These are phyloP conservation scores for Gambusia holbrooki DNA, from an alignment of 2,113 vertebrate genomes.

Conservation along the genomic window DNA sequence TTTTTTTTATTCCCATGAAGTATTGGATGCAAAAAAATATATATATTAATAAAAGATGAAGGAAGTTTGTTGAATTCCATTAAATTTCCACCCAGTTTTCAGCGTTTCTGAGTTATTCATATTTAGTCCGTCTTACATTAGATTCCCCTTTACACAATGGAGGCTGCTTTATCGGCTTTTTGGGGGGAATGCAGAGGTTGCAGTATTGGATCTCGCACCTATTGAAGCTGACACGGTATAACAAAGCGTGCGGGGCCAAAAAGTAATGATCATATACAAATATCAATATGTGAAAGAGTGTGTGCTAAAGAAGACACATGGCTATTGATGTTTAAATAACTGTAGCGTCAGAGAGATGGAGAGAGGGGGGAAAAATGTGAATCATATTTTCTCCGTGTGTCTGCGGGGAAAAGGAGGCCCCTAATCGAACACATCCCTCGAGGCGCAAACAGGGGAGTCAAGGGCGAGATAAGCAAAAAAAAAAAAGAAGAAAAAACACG, in stretches of 20 bases:
- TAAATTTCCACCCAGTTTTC: not conserved
- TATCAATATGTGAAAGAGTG: constrained; percentile 83
- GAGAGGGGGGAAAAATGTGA: constrained; percentile 55
- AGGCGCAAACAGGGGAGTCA: constrained; percentile 68
- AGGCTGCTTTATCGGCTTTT: constrained; percentile 61
- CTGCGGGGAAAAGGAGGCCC: constrained; percentile 29
- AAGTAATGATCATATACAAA: constrained; percentile 85
- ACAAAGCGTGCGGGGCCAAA: constrained; percentile 74
- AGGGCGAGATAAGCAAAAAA: constrained; percentile 68
- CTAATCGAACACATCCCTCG: constrained; percentile 73
- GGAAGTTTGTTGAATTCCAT: not conserved
- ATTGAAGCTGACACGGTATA: constrained; percentile 76
- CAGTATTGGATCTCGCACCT: constrained; percentile 81
- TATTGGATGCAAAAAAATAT: constrained; percentile 11
- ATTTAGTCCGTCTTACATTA: constrained; percentile 20
- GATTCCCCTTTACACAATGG: constrained; percentile 50
- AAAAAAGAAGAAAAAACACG: constrained; percentile 18
- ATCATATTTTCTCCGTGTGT: constrained; percentile 71
- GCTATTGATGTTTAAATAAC: constrained; percentile 86
- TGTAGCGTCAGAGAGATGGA: constrained; percentile 76
- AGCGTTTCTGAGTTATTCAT: constrained; percentile 1
- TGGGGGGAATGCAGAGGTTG: constrained; percentile 73
- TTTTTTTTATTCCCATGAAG: constrained; percentile 8
- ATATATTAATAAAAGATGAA: constrained; percentile 26
- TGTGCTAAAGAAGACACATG: constrained; percentile 83